Evolutionary conservation across 2,113 vertebrate species (phyloP), one percentile per base, ranked within the genome.

Genomic region (Calyptommatus sinebrachiatus): DNA sequence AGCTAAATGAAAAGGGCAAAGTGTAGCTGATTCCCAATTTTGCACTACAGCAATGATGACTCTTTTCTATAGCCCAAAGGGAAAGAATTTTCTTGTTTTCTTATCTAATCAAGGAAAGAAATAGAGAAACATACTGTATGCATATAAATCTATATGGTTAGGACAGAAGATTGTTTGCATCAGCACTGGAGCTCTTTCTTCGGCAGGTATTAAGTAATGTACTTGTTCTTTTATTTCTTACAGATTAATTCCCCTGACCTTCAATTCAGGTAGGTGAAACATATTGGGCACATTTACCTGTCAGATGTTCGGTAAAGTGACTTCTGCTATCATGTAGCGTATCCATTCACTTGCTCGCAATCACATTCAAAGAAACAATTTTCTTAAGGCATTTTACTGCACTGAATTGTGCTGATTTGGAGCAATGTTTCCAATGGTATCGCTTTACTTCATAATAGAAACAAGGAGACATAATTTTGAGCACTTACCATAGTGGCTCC

Each of bases 1-100:
- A 63, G 73, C 79, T 84, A 83, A 89, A 87, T 82, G 48, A 84
- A 81, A 83, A 69, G 86, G 85, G 73, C 73, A 86, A 82, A 2
- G 50, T 41, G 8, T 60, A 78, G 18, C 71, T 45, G 70, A 78
- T 79, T 88, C 28, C 35, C 22, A 82, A 0, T 31, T 53, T 53
- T 86, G 60, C 24, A 41, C 26, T 28, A 0, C 78, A 53, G 70
- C 21, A 24, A 8, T 57, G 31, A 50, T 53, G 24, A 35, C 28
- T 28, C 31, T 14, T 0, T 45, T 22, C 4, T 45, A 74, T 2
- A 18, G 74, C 70, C 28, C 78, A 76, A 80, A 20, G 22, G 69
- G 73, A 12, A 26, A 12, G 28, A 83, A 77, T 26, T 28, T 45
- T 48, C 67, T 84, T 84, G 62, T 53, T 1, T 11, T 80, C 85